Evolutionary conservation across 2,888 invertebrate species (phyloP).

Genomic region (Conomelus anceps): DNA sequence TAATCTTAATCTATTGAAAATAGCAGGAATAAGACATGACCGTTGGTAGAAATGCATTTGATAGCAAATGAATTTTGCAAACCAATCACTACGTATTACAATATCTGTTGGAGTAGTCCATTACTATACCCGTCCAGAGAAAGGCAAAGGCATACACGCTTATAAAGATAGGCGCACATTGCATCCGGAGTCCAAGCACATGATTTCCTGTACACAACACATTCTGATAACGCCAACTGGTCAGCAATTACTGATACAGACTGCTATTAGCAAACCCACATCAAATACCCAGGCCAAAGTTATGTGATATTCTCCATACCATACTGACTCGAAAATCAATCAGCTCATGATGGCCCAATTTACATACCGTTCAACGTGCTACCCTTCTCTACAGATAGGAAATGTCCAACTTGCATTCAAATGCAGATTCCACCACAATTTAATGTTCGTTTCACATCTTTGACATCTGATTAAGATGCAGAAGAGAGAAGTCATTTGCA

Average conservation of each 20-base stretch:
- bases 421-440: not conserved
- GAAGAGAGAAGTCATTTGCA: too few species aligned
- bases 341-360: too few species aligned
- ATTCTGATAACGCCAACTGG: not conserved
- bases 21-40: too few species aligned
- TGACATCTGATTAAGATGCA: too few species aligned
- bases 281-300: too few species aligned
- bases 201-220: not conserved
- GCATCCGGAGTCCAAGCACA: not conserved
- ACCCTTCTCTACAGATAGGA: not conserved
- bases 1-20: too few species aligned
- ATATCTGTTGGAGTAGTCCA: too few species aligned
- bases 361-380: not conserved
- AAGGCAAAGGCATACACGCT: not conserved
- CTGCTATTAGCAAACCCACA: not conserved
- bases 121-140: too few species aligned
- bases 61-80: not conserved
- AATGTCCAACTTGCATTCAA: not conserved
- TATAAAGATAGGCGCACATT: not conserved
- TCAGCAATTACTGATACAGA: not conserved
- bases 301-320: not conserved
- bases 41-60: too few species aligned
- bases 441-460: too few species aligned
- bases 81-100: not conserved
- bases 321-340: not conserved